phyloP scores from a whole-genome alignment of 1,140 invertebrate genomes.

The Rhopalosiphum padi region DNA sequence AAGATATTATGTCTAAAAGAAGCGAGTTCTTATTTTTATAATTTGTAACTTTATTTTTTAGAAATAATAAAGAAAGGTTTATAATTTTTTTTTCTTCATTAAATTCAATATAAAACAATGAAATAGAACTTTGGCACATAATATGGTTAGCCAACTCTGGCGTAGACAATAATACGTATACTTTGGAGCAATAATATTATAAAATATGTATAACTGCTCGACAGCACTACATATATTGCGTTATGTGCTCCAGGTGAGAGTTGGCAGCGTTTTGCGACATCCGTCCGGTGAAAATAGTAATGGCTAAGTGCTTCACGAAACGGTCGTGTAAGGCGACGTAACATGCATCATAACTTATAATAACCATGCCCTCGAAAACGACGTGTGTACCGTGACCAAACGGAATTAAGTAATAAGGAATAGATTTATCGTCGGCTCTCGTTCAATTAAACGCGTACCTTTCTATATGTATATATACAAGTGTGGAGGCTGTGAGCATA shows the following conservation, averaged over 20 bases:
- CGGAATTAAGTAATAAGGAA: neutral
- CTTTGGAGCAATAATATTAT: neutral
- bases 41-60: neutral
- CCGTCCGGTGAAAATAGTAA: neutral
- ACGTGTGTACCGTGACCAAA: neutral
- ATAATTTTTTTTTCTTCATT: too few relatives aligned
- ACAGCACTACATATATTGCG: neutral
- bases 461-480: too few relatives aligned
- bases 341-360: too few relatives aligned
- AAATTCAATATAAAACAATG: neutral
- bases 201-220: neutral
- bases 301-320: neutral
- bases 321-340: neutral
- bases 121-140: neutral
- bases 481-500: too few relatives aligned
- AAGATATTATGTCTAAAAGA: neutral
- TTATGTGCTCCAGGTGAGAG: neutral
- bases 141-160: neutral
- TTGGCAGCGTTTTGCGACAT: neutral
- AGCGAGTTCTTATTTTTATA: neutral
- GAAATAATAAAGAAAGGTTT: neutral
- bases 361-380: too few relatives aligned
- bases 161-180: neutral
- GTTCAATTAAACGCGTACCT: too few relatives aligned
- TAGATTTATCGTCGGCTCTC: too few relatives aligned